A percentile compares a stretch with the other conserved stretches of the same genome.
Evolutionary conservation across 2,888 invertebrate species (phyloP).

Genomic region (Candidula unifasciata): DNA sequence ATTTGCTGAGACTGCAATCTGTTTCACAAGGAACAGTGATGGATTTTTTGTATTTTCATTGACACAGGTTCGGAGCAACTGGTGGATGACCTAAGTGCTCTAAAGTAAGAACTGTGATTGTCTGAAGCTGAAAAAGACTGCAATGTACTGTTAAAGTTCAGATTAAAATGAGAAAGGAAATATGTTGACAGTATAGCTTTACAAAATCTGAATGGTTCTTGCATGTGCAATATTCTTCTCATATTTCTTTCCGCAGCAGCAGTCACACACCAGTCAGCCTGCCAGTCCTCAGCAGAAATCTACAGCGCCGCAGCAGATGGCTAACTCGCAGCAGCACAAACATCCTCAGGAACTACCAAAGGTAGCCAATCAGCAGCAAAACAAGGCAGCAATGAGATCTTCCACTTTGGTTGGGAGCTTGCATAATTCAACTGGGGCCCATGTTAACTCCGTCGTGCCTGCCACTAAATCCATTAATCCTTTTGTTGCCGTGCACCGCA

Average conservation of each 20-base stretch:
- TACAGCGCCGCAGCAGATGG: conserved; percentile 13
- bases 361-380: conserved; percentile 35
- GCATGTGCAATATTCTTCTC: no score
- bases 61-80: no score
- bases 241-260: conserved; percentile 17
- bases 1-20: no score
- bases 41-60: no score
- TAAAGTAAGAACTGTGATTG: no score
- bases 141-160: no score
- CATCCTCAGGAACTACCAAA: conserved; percentile 40
- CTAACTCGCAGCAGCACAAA: conserved; percentile 26
- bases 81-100: no score
- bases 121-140: no score
- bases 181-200: no score
- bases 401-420: conserved; percentile 27
- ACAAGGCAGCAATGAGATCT: conserved; percentile 36
- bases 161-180: no score
- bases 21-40: no score
- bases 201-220: no score
- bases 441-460: conserved; percentile 22
- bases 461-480: conserved; percentile 26
- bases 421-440: conserved; percentile 29
- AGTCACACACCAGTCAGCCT: conserved; percentile 34
- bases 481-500: conserved; percentile 29
- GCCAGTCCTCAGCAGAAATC: conserved; percentile 36